A percentile compares a stretch with the other conserved stretches of the same genome.
Conservation (phyloP, 1,140 invertebrate species). For the Zophobas atratus region DNA sequence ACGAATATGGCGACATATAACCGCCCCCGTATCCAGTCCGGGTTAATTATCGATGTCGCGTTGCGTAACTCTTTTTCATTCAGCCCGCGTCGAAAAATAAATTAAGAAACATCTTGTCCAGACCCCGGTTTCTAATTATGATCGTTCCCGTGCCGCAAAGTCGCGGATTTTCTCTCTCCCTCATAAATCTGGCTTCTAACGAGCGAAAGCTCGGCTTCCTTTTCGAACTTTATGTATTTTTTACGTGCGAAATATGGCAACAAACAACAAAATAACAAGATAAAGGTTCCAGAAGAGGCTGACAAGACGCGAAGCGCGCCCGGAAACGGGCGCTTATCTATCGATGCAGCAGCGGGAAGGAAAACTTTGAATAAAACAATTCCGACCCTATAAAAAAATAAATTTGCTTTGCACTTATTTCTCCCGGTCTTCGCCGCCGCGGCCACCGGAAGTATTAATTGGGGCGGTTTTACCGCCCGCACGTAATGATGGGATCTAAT, state of each 20-base stretch:
- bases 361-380: constrained; percentile 41
- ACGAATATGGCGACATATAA: constrained; percentile 40
- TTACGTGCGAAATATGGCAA: constrained; percentile 40
- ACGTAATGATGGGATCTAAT: constrained; percentile 2
- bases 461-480: neutral
- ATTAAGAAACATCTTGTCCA: neutral
- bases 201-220: constrained; percentile 21
- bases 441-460: constrained; percentile 5
- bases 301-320: constrained; percentile 22
- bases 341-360: constrained; percentile 20
- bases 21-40: constrained; percentile 15
- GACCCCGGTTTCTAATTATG: too few species aligned
- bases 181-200: constrained; percentile 18
- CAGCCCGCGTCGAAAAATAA: neutral
- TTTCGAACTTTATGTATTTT: constrained; percentile 41
- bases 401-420: neutral
- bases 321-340: constrained; percentile 33
- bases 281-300: constrained; percentile 39
- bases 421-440: too few species aligned
- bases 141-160: too few species aligned
- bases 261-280: constrained; percentile 42
- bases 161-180: too few species aligned
- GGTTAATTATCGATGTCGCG: neutral
- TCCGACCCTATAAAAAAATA: constrained; percentile 29
- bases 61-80: too few species aligned